Conservation (phyloP, 2,797 vertebrate species). For the Enteromius thamalakanensis region DNA sequence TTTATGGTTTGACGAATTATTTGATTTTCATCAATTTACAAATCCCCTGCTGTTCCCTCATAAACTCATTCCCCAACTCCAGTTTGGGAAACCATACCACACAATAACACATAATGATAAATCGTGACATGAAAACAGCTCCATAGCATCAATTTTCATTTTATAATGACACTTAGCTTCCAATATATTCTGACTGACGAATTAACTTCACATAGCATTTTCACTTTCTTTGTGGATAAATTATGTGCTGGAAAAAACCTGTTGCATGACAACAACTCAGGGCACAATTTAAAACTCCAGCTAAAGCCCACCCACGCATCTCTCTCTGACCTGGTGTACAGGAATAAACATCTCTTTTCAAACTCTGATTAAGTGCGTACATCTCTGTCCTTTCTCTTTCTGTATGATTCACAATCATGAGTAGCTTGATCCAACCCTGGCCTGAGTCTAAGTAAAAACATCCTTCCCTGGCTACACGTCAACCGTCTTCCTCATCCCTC, state of each 20-base stretch:
- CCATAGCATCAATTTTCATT: background rate
- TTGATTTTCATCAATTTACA: background rate
- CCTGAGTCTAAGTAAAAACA: constrained; percentile 12
- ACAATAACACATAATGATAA: background rate
- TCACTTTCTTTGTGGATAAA: background rate
- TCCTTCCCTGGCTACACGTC: constrained; percentile 4
- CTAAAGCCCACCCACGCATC: constrained; percentile 20
- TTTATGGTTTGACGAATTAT: background rate
- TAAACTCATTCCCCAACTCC: background rate
- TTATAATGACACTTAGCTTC: background rate
- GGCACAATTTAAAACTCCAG: constrained; percentile 1
- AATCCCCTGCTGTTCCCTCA: background rate
- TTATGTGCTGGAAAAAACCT: background rate
- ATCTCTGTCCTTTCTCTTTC: constrained; percentile 12
- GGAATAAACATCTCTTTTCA: constrained; percentile 14
- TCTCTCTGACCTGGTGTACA: background rate
- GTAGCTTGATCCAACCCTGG: constrained; percentile 11
- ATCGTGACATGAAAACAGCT: background rate
- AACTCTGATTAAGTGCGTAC: background rate
- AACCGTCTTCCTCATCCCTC: constrained; percentile 22
- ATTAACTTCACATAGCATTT: background rate
- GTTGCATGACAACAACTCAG: background rate
- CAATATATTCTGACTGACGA: background rate
- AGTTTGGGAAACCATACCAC: background rate
- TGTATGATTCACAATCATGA: background rate